Evolutionary conservation across 2,113 vertebrate genomes (phyloP), one percentile per base, ranked within the genome.

Genomic region (Salvelinus sp.): DNA sequence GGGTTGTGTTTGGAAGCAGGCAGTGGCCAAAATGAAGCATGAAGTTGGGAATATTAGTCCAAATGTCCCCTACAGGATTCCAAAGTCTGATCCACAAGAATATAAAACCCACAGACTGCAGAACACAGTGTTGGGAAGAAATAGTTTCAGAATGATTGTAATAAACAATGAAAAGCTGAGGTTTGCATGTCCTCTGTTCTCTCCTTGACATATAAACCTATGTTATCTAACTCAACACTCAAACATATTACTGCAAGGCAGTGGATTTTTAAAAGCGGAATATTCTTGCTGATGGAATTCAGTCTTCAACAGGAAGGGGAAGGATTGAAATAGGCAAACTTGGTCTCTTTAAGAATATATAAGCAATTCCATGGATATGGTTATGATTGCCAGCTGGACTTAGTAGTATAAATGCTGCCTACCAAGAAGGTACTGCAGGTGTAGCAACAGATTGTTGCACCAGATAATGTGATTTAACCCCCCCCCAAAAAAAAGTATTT

Each of bases 201-300:
- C 27, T 67, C 65, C 65, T 67, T 33, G 65, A 16, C 65, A 20
- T 33, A n/a, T 38, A 27, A 67, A 28, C 30, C 65, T 33, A 67
- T 13, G 13, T 67, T 28, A 54, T 54, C 50, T 54, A 54, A 54
- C 50, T 5, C 22, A 66, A 30, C 14, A 27, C 27, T 28, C 2
- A 66, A 66, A 66, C 64, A 66, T 27, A 66, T 54, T 54, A 54
- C 50, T 54, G 14, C 50, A 54, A 54, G 16, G 50, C 50, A 54
- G 50, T 16, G 50, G 50, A 54, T 18, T 54, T 54, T 54, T 18
- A 54, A 5, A 54, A 18, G 50, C 1, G 13, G 50, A 4, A 54
- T 54, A 54, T 25, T 14, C 14, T 4, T 18, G 27, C 64, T 6
- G 38, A 54, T 54, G 14, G 16, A 54, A 54, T 54, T 54, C 50